Base-by-base conservation (phyloP, 2,888 invertebrate species). In the Cryptops parisi region DNA sequence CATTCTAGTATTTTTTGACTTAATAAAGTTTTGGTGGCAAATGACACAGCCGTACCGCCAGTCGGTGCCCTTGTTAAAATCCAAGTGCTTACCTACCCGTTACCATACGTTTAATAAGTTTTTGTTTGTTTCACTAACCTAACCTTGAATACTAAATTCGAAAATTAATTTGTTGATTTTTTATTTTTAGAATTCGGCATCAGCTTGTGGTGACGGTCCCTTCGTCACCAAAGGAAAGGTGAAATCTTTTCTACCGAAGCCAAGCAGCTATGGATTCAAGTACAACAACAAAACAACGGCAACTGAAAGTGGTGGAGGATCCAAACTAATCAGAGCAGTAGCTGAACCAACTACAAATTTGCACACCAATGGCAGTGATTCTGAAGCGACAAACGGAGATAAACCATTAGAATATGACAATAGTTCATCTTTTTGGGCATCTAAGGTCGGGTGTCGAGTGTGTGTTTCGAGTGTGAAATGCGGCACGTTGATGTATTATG, bases 401-500 rank as follows among this genome's bases (percentile, higher is more conserved):
- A 33, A 9, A 33, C 43, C 6, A 41, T n/a, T 6, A n/a, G 43
- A 41, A 41, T n/a, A 41, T n/a, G 19, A 41, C 9, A 41, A 17
- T 9, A 17, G 17, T n/a, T 21, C 17, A 41, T 21, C 21, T 17
- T 21, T 6, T n/a, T 41, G 43, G 43, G 17, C 6, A 12, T n/a
- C 43, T 6, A 15, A 43, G 17, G 61, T 73, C 3, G 74, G 74
- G 1, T 64, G 67, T 48, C 61, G 67, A 22, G 72, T 75, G 1
- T 60, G 64, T 24, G 70, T 74, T 19, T 64, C 69, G 12, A 72
- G 72, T 0, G 64, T 67, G 15, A 71, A 71, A 58, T 60, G 62
- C 4, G 81, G 80, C 1, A 70, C 70, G 17, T 67, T 81, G 33
- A 69, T 74, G 6, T 78, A 72, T 65, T 70, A 76, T 57, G 81